Evolutionary conservation across 1,140 invertebrate species (phyloP).

Genomic region (Achroia grisella): DNA sequence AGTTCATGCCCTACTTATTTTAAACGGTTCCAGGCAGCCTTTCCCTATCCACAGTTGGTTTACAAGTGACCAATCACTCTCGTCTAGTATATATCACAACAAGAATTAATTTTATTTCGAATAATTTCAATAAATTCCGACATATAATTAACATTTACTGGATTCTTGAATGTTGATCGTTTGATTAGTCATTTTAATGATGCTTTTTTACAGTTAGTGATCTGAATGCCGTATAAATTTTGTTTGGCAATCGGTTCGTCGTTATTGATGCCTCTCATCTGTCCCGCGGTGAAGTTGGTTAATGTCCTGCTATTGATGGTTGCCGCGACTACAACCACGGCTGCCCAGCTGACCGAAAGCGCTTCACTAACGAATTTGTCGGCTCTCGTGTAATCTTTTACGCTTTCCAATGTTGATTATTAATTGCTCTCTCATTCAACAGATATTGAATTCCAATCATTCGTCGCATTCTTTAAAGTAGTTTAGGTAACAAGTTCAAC

Average conservation of each 20-base stretch:
- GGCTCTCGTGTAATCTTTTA: conserved; percentile 42
- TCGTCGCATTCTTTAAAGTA: conserved; percentile 21
- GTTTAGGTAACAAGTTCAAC: conserved; percentile 9
- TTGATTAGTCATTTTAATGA: conserved; percentile 55
- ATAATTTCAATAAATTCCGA: conserved; percentile 53
- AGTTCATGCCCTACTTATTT: conserved; percentile 30
- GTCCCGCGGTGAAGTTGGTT: conserved; percentile 19
- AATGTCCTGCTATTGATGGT: conserved; percentile 27
- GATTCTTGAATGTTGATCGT: conserved; percentile 48
- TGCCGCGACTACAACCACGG: conserved; percentile 7
- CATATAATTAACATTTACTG: conserved; percentile 53
- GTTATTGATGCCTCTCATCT: conserved; percentile 38
- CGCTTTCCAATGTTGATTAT: conserved; percentile 49
- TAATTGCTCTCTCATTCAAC: conserved; percentile 43
- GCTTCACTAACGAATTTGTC: conserved; percentile 25
- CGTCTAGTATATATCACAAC: conserved; percentile 32
- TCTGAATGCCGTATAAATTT: conserved; percentile 47
- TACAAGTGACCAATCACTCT: conserved; percentile 15
- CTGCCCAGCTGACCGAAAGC: background rate
- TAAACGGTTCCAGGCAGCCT: conserved; percentile 38
- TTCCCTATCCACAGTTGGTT: conserved; percentile 17
- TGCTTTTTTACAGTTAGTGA: conserved; percentile 48
- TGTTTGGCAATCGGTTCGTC: conserved; percentile 32
- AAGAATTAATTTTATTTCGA: conserved; percentile 40
- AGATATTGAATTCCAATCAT: conserved; percentile 37